phyloP scores from a whole-genome alignment of 2,797 vertebrate species.

The Trachurus trachurus region DNA sequence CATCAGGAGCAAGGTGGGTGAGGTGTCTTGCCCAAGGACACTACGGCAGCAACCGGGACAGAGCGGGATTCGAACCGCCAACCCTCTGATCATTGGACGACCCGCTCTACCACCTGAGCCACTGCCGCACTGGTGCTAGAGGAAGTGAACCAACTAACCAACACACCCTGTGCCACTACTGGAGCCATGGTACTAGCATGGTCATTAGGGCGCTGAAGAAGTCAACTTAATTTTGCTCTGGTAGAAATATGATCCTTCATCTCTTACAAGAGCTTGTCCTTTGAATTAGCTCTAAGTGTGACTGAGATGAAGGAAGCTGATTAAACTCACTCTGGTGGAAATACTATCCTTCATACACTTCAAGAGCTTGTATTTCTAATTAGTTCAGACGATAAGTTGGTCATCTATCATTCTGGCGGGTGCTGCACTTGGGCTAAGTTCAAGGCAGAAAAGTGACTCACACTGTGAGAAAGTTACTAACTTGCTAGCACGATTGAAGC shows the following conservation, averaged over 20 bases:
- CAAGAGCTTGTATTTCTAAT: conserved; percentile 71
- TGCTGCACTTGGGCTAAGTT: conserved; percentile 40
- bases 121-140: too few relatives aligned
- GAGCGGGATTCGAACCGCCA: too few relatives aligned
- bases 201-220: conserved; percentile 37
- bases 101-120: too few relatives aligned
- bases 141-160: neutral
- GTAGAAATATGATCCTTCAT: conserved; percentile 72
- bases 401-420: conserved; percentile 64
- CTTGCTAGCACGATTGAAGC: conserved; percentile 11
- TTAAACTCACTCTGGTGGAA: conserved; percentile 74
- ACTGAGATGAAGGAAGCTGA: conserved; percentile 71
- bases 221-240: conserved; percentile 49
- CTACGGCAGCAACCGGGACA: too few relatives aligned
- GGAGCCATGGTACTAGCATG: neutral
- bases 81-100: too few relatives aligned
- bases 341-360: conserved; percentile 67
- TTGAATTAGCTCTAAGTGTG: conserved; percentile 72
- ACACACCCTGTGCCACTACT: neutral
- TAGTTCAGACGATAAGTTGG: conserved; percentile 55
- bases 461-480: conserved; percentile 19
- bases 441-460: conserved; percentile 44
- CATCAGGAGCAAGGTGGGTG: too few relatives aligned
- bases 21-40: too few relatives aligned
- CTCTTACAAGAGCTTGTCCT: conserved; percentile 67